These are phyloP conservation scores for Brachymystax lenok DNA, from an alignment of 2,797 vertebrate genomes.

Conservation along the genomic window DNA sequence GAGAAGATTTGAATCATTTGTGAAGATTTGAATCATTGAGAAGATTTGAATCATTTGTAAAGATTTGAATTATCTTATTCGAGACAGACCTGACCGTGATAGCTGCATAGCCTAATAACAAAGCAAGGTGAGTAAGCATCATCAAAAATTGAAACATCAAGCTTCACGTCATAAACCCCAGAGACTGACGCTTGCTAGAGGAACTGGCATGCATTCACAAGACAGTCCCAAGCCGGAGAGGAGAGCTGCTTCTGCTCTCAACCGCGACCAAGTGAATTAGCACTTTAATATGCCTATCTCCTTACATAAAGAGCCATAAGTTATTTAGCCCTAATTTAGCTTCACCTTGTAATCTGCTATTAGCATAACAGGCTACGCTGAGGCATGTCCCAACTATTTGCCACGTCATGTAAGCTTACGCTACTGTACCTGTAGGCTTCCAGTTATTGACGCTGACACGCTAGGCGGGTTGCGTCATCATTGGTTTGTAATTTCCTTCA, in stretches of 20 bases:
- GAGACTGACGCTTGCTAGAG: conserved; percentile 25
- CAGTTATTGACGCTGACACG: neutral
- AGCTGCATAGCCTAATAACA: neutral
- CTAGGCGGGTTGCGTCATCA: no score
- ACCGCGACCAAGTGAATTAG: conserved; percentile 63
- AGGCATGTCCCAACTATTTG: neutral
- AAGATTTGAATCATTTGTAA: no score
- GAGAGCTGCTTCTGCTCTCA: no score
- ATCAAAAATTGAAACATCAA: no score
- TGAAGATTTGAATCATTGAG: no score
- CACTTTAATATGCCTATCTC: conserved; percentile 62
- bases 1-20: no score
- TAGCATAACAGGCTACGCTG: neutral
- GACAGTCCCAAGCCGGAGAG: conserved; percentile 4
- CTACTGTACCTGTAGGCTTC: neutral
- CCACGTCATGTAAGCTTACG: neutral
- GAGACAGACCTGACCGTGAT: neutral
- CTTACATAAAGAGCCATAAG: conserved; percentile 58
- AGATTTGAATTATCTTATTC: neutral
- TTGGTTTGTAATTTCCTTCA: neutral
- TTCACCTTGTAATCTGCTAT: conserved; percentile 13
- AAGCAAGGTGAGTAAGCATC: neutral
- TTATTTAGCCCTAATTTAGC: conserved; percentile 66
- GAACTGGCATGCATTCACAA: conserved; percentile 33
- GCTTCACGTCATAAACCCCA: neutral